Evolutionary conservation across 2,888 invertebrate species (phyloP).

Genomic region (Phorcus lineatus): DNA sequence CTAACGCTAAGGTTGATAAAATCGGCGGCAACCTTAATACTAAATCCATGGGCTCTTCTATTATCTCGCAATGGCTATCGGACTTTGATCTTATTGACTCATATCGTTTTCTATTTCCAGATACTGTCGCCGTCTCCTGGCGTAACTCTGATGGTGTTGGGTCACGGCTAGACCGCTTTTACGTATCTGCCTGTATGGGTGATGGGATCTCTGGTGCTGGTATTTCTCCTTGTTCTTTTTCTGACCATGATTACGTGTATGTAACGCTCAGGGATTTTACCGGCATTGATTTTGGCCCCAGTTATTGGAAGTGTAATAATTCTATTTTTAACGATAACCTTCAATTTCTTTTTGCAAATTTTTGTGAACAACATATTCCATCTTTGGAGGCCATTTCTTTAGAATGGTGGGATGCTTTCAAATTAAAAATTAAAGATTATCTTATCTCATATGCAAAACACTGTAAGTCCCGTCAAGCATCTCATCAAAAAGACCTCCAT

Average conservation of each 20-base stretch:
- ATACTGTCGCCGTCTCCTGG: not conserved
- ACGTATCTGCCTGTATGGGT: not conserved
- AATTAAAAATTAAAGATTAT: not conserved
- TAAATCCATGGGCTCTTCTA: not conserved
- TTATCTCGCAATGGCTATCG: not conserved
- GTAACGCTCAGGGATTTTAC: not conserved
- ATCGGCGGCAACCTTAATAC: not conserved
- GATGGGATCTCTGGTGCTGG: not conserved
- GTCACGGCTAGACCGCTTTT: conserved; percentile 4
- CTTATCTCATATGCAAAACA: not conserved
- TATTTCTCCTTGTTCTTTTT: not conserved
- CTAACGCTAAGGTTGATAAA: not conserved
- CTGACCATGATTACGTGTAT: not conserved
- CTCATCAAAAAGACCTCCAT: not conserved
- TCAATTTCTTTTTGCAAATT: not conserved
- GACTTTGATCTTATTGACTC: not conserved
- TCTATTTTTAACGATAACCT: not conserved
- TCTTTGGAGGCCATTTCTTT: not conserved
- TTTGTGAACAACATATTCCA: not conserved
- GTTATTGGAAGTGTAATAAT: conserved; percentile 16
- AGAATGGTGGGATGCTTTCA: not conserved
- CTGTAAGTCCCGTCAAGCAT: not conserved
- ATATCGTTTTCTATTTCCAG: not conserved
- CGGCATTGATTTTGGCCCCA: not conserved
- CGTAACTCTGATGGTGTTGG: not conserved